Conservation (phyloP, 2,797 vertebrate species). For the Urosaurus nigricauda region DNA sequence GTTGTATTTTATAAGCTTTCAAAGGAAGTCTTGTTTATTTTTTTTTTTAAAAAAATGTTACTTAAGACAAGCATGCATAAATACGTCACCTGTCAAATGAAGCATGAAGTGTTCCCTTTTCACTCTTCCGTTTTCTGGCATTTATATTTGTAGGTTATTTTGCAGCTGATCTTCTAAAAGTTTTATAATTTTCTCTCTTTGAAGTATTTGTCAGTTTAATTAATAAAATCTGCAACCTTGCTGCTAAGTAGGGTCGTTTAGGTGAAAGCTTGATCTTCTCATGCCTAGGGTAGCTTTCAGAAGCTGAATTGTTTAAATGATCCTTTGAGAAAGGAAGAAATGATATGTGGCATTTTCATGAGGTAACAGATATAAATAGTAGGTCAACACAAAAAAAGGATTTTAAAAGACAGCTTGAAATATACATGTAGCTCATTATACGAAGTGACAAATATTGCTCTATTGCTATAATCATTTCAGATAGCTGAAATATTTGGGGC, state of each 20-base stretch:
- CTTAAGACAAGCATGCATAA: conserved; percentile 23
- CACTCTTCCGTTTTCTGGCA: neutral
- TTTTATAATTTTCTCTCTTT: neutral
- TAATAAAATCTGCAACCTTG: conserved; percentile 1
- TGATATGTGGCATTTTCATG: neutral
- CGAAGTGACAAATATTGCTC: neutral
- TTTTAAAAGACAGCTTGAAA: neutral
- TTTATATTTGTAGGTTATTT: conserved; percentile 14
- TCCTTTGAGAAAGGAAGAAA: neutral
- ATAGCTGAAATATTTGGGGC: neutral
- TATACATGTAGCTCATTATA: neutral
- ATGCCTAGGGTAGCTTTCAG: neutral
- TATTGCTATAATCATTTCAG: neutral
- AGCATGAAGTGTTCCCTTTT: neutral
- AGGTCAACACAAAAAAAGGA: neutral
- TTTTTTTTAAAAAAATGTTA: neutral
- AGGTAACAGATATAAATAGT: neutral
- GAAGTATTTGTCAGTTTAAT: conserved; percentile 23
- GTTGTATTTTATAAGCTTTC: conserved; percentile 19
- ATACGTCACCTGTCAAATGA: conserved; percentile 30
- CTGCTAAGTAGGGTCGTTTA: neutral
- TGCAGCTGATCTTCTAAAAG: neutral
- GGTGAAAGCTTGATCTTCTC: conserved; percentile 8
- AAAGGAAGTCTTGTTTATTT: conserved; percentile 23
- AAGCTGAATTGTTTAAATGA: neutral